Conservation (phyloP, 2,888 invertebrate genomes). For the Drosophila greeni region DNA sequence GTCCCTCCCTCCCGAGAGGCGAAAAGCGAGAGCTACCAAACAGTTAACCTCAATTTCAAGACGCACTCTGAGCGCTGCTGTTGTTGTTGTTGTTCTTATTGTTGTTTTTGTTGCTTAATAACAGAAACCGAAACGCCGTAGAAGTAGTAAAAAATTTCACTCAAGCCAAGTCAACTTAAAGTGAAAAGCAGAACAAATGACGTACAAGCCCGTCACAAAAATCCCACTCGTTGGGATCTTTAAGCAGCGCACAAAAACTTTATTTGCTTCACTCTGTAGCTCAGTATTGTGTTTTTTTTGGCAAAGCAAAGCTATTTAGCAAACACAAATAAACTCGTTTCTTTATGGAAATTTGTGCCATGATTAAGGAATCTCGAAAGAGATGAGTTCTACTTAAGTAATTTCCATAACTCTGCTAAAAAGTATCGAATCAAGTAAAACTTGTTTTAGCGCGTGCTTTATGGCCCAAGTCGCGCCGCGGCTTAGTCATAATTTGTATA, state of each 20-base stretch:
- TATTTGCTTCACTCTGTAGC: slow-evolving; percentile 18
- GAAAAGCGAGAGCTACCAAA: slow-evolving; percentile 67
- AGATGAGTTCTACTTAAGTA: slow-evolving; percentile 64
- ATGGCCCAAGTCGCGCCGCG: slow-evolving; percentile 34
- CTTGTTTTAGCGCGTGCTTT: slow-evolving; percentile 59
- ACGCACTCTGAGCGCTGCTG: slow-evolving; percentile 58
- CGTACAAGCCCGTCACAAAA: slow-evolving; percentile 28
- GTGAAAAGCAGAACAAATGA: slow-evolving; percentile 73
- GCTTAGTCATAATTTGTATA: slow-evolving; percentile 64
- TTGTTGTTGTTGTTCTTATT: neutral
- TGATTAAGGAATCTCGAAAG: slow-evolving; percentile 39
- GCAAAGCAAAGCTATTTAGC: slow-evolving; percentile 39
- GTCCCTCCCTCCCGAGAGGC: slow-evolving; percentile 41
- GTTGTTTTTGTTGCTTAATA: slow-evolving; percentile 61
- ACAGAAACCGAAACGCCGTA: slow-evolving; percentile 49
- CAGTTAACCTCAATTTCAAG: slow-evolving; percentile 70
- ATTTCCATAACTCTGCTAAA: slow-evolving; percentile 39
- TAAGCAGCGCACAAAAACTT: slow-evolving; percentile 34
- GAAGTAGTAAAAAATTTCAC: slow-evolving; percentile 65
- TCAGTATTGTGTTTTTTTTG: slow-evolving; percentile 31
- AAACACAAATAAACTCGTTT: slow-evolving; percentile 59
- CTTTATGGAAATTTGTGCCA: slow-evolving; percentile 39
- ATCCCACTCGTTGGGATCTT: slow-evolving; percentile 26
- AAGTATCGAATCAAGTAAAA: slow-evolving; percentile 55
- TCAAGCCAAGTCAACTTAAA: slow-evolving; percentile 48